Base-by-base conservation (phyloP, 2,113 vertebrate species). In the Takifugu flavidus region DNA sequence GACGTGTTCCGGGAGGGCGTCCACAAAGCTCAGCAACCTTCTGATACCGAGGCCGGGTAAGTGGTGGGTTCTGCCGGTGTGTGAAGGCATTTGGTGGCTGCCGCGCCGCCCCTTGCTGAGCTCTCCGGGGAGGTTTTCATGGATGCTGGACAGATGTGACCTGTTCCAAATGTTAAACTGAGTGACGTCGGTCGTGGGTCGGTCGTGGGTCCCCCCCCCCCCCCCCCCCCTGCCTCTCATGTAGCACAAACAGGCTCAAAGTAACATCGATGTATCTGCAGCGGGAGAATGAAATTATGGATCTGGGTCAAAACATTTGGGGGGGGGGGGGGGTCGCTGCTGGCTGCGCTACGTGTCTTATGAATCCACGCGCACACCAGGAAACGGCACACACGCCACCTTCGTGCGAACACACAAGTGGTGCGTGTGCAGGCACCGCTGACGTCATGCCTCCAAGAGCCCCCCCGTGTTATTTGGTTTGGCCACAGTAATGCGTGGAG, bases 1-100 rank as follows among this genome's bases (percentile, higher is more conserved):
- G 14, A 72, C 91, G 77, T 98, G 95, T 85, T 67, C 90, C 75
- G 91, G 91, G 68, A 62, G 79, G 20, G 87, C 89, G 44, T 79
- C 79, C n/a, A 83, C 79, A 59, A 88, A 83, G 57, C 62, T 82
- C 49, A 80, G 61, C 73, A 59, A 67, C 60, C 72, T 90, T 46
- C 74, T 88, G 25, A 65, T 80, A 34, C 79, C 73, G 2, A 86
- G 70, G 43, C 77, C 85, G 90, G 94, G 95, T 95, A 89, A 87
- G 90, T 27, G 49, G 39, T 26, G 13, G 11, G 25, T 15, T 28
- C 47, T 15, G 47, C 31, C 61, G 29, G 53, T 68, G 57, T 53
- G 50, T 15, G 54, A 44, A 46, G 49, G 52, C 29, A 20, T 20
- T 20, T 20, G 20, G 20, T 20, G 20, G 20, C 20, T 20, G 20